Conservation (phyloP, 2,113 vertebrate genomes). For the Philantomba maxwellii region DNA sequence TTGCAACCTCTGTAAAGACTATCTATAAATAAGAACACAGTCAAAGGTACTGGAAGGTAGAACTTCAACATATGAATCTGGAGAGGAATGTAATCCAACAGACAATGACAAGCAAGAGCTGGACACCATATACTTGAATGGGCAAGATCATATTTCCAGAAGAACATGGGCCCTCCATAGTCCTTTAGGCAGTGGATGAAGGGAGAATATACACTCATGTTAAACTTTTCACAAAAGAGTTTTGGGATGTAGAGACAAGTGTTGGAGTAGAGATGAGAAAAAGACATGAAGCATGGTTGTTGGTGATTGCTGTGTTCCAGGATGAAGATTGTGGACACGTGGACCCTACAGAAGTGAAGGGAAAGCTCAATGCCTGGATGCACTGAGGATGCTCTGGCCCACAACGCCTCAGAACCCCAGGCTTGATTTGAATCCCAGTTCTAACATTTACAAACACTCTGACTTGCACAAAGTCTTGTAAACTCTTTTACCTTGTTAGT, state of each 20-base stretch:
- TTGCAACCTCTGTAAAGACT: background rate
- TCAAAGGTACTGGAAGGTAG: background rate
- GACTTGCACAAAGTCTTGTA: background rate
- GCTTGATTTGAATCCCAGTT: background rate
- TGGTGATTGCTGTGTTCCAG: background rate
- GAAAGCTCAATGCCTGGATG: background rate
- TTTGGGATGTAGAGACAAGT: background rate
- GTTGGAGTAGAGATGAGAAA: background rate
- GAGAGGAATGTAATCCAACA: background rate
- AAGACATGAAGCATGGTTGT: background rate
- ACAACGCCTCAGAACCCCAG: background rate
- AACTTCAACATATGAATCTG: background rate
- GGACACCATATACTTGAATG: background rate
- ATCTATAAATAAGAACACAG: background rate
- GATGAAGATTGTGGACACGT: background rate
- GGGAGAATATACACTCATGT: background rate
- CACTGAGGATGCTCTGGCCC: background rate
- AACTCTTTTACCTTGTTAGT: background rate
- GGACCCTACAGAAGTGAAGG: background rate
- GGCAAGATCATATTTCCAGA: background rate
- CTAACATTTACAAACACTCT: background rate
- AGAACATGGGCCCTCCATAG: background rate
- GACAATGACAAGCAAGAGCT: background rate
- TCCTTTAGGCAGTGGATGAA: background rate
- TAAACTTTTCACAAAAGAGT: background rate